These are phyloP conservation scores for Heteromyza rotundicornis DNA, from an alignment of 2,888 invertebrate species.

Conservation along the genomic window DNA sequence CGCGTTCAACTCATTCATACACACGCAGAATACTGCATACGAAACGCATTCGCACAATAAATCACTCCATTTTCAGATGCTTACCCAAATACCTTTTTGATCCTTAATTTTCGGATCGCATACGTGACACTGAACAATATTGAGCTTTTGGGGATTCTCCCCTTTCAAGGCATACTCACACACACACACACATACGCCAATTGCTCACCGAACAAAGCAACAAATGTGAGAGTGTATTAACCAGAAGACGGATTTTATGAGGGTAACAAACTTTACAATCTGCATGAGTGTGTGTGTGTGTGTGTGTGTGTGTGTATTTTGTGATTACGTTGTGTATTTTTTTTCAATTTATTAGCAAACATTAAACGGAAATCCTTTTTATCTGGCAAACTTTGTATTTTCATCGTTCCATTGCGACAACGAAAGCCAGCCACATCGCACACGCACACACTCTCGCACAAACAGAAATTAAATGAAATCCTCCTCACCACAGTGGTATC, in stretches of 20 bases:
- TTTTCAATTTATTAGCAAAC: conserved; percentile 49
- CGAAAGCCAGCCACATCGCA: too few species aligned
- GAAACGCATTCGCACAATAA: conserved; percentile 33
- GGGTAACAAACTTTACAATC: conserved; percentile 16
- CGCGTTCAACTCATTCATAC: too few species aligned
- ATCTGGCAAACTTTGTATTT: not conserved
- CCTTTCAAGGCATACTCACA: too few species aligned
- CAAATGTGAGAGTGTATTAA: too few species aligned
- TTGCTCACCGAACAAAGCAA: too few species aligned
- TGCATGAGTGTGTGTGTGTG: not conserved
- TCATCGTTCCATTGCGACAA: not conserved
- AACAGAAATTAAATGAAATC: too few species aligned
- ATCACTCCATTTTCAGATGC: conserved; percentile 55
- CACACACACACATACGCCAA: too few species aligned
- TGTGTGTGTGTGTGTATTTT: not conserved
- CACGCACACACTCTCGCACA: too few species aligned
- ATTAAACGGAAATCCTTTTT: conserved; percentile 31
- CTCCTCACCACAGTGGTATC: too few species aligned
- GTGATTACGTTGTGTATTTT: not conserved
- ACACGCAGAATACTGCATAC: too few species aligned
- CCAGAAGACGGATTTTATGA: conserved; percentile 12
- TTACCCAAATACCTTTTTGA: conserved; percentile 55
- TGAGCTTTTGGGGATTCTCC: not conserved
- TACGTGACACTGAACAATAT: conserved; percentile 47
- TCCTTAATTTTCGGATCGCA: conserved; percentile 52